Conservation (phyloP, 2,797 vertebrate genomes). For the Pangasius larnaudii region DNA sequence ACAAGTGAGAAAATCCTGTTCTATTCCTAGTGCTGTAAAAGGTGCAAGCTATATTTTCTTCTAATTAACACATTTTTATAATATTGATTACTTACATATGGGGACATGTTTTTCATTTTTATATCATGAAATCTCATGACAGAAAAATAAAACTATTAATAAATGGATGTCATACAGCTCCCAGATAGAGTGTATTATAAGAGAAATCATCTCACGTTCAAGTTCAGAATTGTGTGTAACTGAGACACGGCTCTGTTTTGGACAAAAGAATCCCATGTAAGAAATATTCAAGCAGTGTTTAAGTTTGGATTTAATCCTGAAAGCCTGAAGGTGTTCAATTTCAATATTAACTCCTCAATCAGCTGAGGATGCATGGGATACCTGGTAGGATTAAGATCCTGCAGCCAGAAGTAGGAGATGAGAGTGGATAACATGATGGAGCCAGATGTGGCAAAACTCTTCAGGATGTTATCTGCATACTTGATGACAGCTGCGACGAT, state of each 20-base stretch:
- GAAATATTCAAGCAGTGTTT: neutral
- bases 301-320: neutral
- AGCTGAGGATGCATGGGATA: constrained; percentile 61
- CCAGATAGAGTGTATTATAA: neutral
- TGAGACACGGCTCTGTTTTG: neutral
- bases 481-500: constrained; percentile 98
- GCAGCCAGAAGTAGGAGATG: constrained; percentile 96
- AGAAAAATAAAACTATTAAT: neutral
- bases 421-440: constrained; percentile 97
- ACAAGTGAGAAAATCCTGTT: too few relatives aligned
- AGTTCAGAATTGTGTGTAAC: neutral
- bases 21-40: too few relatives aligned
- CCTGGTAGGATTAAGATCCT: constrained; percentile 95
- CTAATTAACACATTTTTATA: too few relatives aligned
- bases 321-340: neutral
- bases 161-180: neutral
- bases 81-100: neutral
- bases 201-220: neutral
- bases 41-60: neutral
- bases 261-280: neutral
- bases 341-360: neutral
- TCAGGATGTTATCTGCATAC: constrained; percentile 98
- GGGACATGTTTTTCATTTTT: neutral
- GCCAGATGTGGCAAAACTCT: constrained; percentile 95
- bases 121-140: neutral